A percentile compares a stretch with the other conserved stretches of the same genome.
These are phyloP conservation scores for Ptychochromis oligacanthus DNA, from an alignment of 2,113 vertebrate genomes.

Conservation along the genomic window DNA sequence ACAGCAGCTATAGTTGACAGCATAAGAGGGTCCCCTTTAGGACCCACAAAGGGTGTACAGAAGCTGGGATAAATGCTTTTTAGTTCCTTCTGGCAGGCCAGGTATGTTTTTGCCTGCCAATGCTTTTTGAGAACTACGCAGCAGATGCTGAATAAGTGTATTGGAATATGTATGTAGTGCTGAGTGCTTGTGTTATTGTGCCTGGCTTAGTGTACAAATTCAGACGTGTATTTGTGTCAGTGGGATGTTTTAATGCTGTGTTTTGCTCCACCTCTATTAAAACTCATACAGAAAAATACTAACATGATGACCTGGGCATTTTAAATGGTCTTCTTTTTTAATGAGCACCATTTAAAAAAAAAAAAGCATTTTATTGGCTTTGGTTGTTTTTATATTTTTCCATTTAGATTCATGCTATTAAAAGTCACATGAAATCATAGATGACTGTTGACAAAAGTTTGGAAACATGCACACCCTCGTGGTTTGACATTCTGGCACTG, in stretches of 20 bases:
- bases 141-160: not conserved
- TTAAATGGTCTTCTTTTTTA: not conserved
- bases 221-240: not conserved
- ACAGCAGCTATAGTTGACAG: not conserved
- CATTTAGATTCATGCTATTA: not conserved
- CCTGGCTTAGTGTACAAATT: not conserved
- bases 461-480: not conserved
- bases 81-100: not conserved
- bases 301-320: not conserved
- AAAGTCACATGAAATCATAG: not conserved
- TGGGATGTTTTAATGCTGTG: not conserved
- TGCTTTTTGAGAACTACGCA: not conserved
- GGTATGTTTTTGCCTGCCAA: not conserved
- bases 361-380: not conserved
- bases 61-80: not conserved
- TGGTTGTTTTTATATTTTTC: not conserved
- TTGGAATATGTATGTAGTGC: not conserved
- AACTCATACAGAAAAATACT: not conserved
- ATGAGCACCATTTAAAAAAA: not conserved
- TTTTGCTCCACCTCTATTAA: conserved; percentile 5
- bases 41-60: not conserved
- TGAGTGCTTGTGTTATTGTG: conserved; percentile 4
- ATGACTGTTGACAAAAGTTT: not conserved
- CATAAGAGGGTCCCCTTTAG: not conserved
- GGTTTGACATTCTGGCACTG: not conserved